These are phyloP conservation scores for Tanytarsus gracilentus DNA, from an alignment of 2,888 invertebrate genomes.

Conservation along the genomic window DNA sequence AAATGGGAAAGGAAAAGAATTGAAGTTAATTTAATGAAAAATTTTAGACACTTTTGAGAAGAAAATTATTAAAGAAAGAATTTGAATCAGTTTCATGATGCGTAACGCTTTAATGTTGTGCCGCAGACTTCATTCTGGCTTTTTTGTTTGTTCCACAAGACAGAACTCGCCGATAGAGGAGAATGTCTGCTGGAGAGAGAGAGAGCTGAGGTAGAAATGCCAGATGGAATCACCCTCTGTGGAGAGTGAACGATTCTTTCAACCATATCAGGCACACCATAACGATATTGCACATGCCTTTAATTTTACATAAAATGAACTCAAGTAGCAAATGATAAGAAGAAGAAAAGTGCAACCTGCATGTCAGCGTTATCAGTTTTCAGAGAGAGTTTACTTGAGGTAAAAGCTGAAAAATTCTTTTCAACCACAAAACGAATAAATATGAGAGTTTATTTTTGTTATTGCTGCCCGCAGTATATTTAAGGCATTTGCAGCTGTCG, in stretches of 20 bases:
- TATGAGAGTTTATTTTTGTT: too few species aligned
- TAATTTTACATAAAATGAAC: background rate
- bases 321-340: too few species aligned
- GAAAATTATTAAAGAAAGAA: background rate
- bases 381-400: too few species aligned
- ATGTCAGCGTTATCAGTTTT: too few species aligned
- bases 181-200: background rate
- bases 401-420: too few species aligned
- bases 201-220: background rate
- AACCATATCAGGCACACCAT: constrained; percentile 5
- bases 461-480: background rate
- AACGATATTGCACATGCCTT: constrained; percentile 6
- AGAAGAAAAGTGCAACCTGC: too few species aligned
- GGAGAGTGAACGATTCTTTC: constrained; percentile 3
- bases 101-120: background rate
- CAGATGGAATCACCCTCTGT: constrained; percentile 20
- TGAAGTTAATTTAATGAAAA: background rate
- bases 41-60: background rate
- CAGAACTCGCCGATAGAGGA: background rate
- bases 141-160: constrained; percentile 16
- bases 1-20: too few species aligned
- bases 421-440: too few species aligned
- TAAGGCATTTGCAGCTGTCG: too few species aligned
- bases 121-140: background rate
- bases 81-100: constrained; percentile 1